Conservation (phyloP, 2,888 invertebrate species). For the Malthinus seriepunctatus region DNA sequence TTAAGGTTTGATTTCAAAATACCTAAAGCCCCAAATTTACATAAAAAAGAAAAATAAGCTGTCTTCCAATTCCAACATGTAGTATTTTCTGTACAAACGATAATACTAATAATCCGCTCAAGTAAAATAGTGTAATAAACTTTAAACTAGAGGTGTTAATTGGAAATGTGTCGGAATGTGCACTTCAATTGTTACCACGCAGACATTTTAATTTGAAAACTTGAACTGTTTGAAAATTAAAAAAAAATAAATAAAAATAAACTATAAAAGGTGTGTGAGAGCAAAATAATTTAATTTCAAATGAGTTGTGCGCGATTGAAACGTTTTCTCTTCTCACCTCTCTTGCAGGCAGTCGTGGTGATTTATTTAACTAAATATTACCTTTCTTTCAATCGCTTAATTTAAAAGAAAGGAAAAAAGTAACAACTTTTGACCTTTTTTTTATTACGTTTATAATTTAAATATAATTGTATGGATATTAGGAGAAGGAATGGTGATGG, state of each 20-base stretch:
- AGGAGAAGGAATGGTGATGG: slow-evolving; percentile 30
- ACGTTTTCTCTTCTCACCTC: slow-evolving; percentile 47
- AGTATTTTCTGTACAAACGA: no score
- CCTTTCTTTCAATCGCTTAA: slow-evolving; percentile 16
- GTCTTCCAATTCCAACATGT: no score
- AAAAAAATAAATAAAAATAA: slow-evolving; percentile 24
- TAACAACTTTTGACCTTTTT: slow-evolving; percentile 10
- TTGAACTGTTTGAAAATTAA: slow-evolving; percentile 41
- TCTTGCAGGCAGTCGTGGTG: no score
- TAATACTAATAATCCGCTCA: slow-evolving; percentile 9
- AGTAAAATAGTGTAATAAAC: slow-evolving; percentile 11
- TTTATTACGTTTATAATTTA: slow-evolving; percentile 37
- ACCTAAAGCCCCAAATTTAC: no score
- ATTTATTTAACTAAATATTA: slow-evolving; percentile 40
- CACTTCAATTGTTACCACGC: slow-evolving; percentile 46
- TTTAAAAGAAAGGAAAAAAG: slow-evolving; percentile 18
- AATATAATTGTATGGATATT: slow-evolving; percentile 39
- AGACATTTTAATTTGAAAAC: slow-evolving; percentile 51
- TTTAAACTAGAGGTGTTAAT: slow-evolving; percentile 48
- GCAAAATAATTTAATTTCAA: slow-evolving; percentile 51
- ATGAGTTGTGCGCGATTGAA: slow-evolving; percentile 44
- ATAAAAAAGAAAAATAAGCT: no score
- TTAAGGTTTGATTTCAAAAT: no score
- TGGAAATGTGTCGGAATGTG: slow-evolving; percentile 50
- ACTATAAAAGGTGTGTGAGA: slow-evolving; percentile 27